phyloP scores from a whole-genome alignment of 2,113 vertebrate genomes.

The Bubo scandiacus region DNA sequence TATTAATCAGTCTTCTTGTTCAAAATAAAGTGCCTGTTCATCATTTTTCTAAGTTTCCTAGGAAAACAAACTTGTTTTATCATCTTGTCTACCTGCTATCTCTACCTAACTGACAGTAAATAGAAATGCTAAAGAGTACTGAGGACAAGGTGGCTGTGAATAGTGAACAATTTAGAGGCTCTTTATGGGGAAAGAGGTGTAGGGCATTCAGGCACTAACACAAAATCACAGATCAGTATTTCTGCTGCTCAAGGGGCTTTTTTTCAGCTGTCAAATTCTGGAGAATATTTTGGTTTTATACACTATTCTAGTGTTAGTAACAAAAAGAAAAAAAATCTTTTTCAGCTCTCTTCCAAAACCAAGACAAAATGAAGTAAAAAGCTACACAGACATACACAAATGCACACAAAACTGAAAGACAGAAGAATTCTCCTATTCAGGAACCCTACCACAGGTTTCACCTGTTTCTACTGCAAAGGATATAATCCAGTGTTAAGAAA shows the following conservation, averaged over 20 bases:
- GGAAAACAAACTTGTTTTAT: background rate
- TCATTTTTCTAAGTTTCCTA: background rate
- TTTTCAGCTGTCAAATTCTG: background rate
- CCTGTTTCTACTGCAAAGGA: background rate
- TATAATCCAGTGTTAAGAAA: background rate
- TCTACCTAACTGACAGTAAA: background rate
- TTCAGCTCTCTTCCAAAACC: background rate
- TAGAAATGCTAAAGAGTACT: fast-evolving
- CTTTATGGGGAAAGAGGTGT: background rate
- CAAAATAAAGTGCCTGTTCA: background rate
- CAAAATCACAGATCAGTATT: background rate
- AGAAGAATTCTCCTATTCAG: background rate
- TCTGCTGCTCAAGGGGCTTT: background rate
- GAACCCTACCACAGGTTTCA: background rate
- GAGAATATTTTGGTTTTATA: background rate
- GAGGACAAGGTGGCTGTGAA: background rate
- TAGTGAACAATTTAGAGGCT: background rate
- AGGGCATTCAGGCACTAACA: background rate
- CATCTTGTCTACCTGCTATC: background rate
- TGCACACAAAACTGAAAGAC: background rate
- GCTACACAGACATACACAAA: background rate
- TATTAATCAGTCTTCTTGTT: background rate
- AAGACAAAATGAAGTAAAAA: background rate
- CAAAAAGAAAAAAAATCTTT: background rate
- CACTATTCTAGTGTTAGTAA: background rate